Base-by-base conservation (phyloP, 2,888 invertebrate genomes). In the Drosophila kuntzei region DNA sequence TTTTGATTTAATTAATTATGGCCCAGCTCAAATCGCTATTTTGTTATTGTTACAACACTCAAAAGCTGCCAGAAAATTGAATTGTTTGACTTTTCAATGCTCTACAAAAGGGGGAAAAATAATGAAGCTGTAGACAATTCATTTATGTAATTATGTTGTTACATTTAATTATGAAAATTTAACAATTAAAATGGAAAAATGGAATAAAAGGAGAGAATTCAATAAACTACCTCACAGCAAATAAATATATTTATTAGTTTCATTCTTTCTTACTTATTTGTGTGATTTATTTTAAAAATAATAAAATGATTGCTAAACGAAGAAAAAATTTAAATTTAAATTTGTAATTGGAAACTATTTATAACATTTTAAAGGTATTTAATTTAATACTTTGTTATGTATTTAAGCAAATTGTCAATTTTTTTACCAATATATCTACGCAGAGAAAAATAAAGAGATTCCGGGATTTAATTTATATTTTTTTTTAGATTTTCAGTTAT, bases 1-100 rank as follows among this genome's bases (percentile, higher is more conserved):
- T 44, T 61, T 44, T 53, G 27, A 57, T 49, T 57, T 41, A 39
- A 57, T 62, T 54, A 61, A 54, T 54, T 54, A 61, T 61, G 54
- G 16, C 22, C 12, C 6, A 16, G 20, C 16, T 25, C 12, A 49
- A 47, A 49, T 37, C 29, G 11, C 16, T 11, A 22, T 57, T 27
- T 57, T 27, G 18, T 14, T 37, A 25, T 44, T 63, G 44, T 39
- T n/a, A 14, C 49, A 49, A 5, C 41, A 29, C 14, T 16, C 43
- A 41, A 46, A 39, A 4, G 7, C 32, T 7, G 14, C 2, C 37
- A 14, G 50, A 32, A 34, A 36, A 2, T 22, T 36, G 8, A 32
- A 44, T 43, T n/a, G 11, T 36, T 36, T 67, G 49, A 37, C 22
- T 49, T 29, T 58, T 36, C 25, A 20, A 41, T 32, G 5, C 9